A percentile compares a stretch with the other conserved stretches of the same genome.
phyloP scores from a whole-genome alignment of 2,888 invertebrate species.

The Philhelius pedissequus region DNA sequence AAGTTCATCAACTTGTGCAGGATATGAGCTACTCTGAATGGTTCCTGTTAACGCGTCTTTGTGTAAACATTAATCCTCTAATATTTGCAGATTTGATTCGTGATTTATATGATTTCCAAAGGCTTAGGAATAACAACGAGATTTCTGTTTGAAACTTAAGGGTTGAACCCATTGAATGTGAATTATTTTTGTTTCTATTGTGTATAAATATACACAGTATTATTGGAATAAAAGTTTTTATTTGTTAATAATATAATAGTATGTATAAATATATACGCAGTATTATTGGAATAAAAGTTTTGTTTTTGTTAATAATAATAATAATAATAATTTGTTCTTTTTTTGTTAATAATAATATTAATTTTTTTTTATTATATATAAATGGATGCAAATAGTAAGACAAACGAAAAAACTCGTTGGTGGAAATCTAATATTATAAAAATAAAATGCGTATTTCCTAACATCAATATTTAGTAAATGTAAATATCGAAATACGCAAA shows the following conservation, averaged over 20 bases:
- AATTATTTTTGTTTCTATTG: neutral
- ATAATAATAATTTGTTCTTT: no score
- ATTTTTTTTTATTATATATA: no score
- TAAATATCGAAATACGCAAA: no score
- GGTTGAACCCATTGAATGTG: neutral
- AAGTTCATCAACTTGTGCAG: slow-evolving; percentile 70
- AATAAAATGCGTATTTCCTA: no score
- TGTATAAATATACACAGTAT: slow-evolving; percentile 32
- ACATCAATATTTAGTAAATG: no score
- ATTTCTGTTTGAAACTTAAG: slow-evolving; percentile 27
- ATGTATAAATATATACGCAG: no score
- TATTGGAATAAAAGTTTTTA: slow-evolving; percentile 50
- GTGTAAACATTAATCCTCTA: slow-evolving; percentile 87
- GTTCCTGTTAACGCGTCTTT: slow-evolving; percentile 87
- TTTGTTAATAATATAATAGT: neutral
- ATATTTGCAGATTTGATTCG: slow-evolving; percentile 83
- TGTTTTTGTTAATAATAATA: no score
- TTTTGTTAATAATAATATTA: no score
- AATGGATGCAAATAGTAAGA: no score
- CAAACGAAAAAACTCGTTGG: no score
- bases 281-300: no score
- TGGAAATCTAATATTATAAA: no score
- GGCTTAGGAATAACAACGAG: slow-evolving; percentile 17
- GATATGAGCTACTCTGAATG: slow-evolving; percentile 84
- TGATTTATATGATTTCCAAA: slow-evolving; percentile 76